Evolutionary conservation across 1,140 invertebrate species (phyloP), one percentile per base, ranked within the genome.

Genomic region (Aplysia californica): DNA sequence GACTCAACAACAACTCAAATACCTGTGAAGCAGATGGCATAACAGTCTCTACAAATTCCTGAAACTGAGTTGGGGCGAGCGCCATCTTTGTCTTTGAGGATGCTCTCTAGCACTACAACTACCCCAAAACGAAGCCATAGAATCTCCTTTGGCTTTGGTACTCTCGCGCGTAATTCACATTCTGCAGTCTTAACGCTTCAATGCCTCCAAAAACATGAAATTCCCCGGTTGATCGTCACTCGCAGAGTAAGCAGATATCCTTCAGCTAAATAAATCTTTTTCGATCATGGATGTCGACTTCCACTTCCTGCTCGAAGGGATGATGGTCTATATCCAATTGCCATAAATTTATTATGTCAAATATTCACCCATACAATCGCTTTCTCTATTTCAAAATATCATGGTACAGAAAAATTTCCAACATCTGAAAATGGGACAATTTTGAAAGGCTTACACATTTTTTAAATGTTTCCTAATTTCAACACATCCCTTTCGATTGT

Each of bases 1-100:
- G n/a, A n/a, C n/a, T n/a, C n/a, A n/a, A n/a, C n/a, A n/a, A n/a
- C n/a, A n/a, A n/a, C n/a, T 50, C 10, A 50, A 10, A 10, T 77
- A 80, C 79, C 76, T 80, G 79, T 26, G 75, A 76, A 58, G 75
- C 76, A 36, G 73, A 61, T 39, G 76, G 79, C 76, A 80, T 68
- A 68, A 74, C 73, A 39, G 71, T 59, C 29, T 80, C 79, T 80
- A 80, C 70, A 71, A 80, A 78, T 69, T 80, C 79, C 74, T 77
- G 76, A 75, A 80, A 80, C 38, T 80, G 76, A 71, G 76, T 67
- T 36, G 73, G 38, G 41, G 79, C 68, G 35, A 71, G 74, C 76
- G 79, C 79, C 79, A 80, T 80, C 36, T 76, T 78, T 72, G 66
- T 64, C 59, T 78, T 39, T 74, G 71, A 65, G 36, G 35, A 64